These are phyloP conservation scores for Megathymus violae DNA, from an alignment of 1,140 invertebrate genomes.

Conservation along the genomic window DNA sequence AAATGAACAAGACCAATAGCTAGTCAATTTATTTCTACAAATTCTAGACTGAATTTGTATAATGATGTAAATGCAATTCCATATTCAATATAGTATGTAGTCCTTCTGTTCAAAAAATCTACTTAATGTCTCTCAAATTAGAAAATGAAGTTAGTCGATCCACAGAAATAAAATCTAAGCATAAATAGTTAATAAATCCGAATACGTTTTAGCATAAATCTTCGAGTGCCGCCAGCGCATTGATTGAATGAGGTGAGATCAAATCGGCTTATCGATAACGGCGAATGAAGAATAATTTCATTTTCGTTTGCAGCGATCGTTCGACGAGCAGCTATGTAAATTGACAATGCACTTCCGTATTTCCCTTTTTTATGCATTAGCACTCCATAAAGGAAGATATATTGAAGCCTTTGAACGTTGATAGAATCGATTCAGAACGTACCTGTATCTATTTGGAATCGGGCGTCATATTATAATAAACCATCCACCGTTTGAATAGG, in stretches of 20 bases:
- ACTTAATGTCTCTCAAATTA: too few relatives aligned
- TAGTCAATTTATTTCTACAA: background rate
- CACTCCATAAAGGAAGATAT: background rate
- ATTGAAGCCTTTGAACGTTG: background rate
- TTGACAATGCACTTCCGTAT: constrained; percentile 43
- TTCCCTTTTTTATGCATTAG: background rate
- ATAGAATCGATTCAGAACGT: background rate
- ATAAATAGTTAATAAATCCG: background rate
- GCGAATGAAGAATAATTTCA: constrained; percentile 58
- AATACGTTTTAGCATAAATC: constrained; percentile 20
- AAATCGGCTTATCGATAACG: constrained; percentile 62
- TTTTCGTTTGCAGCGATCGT: constrained; percentile 37
- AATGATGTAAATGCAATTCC: too few relatives aligned
- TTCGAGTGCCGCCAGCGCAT: constrained; percentile 20
- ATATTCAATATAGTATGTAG: too few relatives aligned
- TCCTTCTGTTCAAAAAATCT: too few relatives aligned
- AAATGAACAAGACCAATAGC: background rate
- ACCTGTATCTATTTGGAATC: too few relatives aligned
- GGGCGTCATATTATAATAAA: too few relatives aligned
- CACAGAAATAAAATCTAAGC: background rate
- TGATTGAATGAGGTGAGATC: constrained; percentile 66
- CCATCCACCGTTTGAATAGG: too few relatives aligned
- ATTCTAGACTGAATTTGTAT: too few relatives aligned
- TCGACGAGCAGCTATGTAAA: constrained; percentile 41
- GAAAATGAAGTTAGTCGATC: background rate